phyloP scores from a whole-genome alignment of 2,888 invertebrate species.

The Schrankia costaestrigalis region DNA sequence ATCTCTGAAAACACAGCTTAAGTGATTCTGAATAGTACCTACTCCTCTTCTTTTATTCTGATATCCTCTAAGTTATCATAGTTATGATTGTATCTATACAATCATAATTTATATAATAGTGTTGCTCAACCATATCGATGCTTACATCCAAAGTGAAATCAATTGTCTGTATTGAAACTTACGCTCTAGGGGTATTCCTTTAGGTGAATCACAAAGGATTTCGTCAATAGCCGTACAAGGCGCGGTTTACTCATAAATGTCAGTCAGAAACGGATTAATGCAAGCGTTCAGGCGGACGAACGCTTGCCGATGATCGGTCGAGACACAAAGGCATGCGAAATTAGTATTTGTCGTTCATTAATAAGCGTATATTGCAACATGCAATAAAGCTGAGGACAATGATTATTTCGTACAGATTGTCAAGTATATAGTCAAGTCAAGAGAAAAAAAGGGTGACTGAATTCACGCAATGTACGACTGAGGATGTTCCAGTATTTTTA shows the following conservation, averaged over 20 bases:
- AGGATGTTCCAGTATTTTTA: no score
- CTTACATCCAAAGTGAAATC: slow-evolving; percentile 24
- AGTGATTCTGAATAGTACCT: no score
- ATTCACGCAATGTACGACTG: no score
- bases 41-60: no score
- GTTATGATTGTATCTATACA: no score
- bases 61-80: no score
- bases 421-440: no score
- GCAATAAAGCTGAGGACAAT: slow-evolving; percentile 26
- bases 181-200: slow-evolving; percentile 15
- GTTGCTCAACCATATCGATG: no score
- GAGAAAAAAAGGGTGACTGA: no score
- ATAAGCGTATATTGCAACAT: slow-evolving; percentile 39
- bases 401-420: slow-evolving; percentile 26
- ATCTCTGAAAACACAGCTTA: no score
- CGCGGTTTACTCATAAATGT: slow-evolving; percentile 32
- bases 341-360: slow-evolving; percentile 62
- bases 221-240: slow-evolving; percentile 23
- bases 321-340: slow-evolving; percentile 59
- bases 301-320: slow-evolving; percentile 34
- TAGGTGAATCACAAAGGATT: slow-evolving; percentile 32
- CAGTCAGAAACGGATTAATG: slow-evolving; percentile 42
- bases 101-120: no score
- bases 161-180: slow-evolving; percentile 22
- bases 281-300: slow-evolving; percentile 30